Evolutionary conservation across 2,888 invertebrate species (phyloP), one percentile per base, ranked within the genome.

Genomic region (Syrista parreyssii): DNA sequence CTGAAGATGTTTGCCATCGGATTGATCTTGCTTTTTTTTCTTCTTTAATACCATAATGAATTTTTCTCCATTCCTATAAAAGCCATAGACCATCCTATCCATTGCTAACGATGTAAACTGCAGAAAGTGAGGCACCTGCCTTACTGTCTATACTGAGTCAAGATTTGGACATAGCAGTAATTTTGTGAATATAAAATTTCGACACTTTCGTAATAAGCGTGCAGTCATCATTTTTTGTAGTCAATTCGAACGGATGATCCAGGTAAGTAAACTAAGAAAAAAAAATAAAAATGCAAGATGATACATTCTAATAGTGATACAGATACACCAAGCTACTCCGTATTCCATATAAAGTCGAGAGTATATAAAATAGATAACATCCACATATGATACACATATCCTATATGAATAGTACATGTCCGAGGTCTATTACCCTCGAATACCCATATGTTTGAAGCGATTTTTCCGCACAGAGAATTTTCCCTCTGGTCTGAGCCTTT

Each of bases 31-130:
- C 68, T 68, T 75, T 30, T 78, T 68, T 68, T 68, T 73, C 68
- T 68, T 31, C 75, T 75, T 75, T 75, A 75, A 78, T 78, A 75
- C 75, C 75, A 68, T 78, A 78, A 78, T 36, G 75, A 78, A 73
- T 68, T 78, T 72, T 78, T 35, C 75, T 55, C 78, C 36, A 23
- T 23, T 0, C 9, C 55, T 9, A 23, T 23, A 23, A 1, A 55
- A 6, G 6, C 23, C 55, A 2, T 23, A 9, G 15, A 15, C 23
- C 0, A 55, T 55, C 9, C 2, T 55, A 2, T 55, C 23, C 55
- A 3, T 2, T 9, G 2, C 1, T 9, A 23, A 23, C 23, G 1
- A 55, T 9, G 9, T 55, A 23, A 23, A 1, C 6, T 55, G 4
- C 2, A 6, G 40, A 15, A 40, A 40, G 0, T 40, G 40, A 15